Conservation (phyloP, 2,888 invertebrate species). For the Caenorhabditis becei region DNA sequence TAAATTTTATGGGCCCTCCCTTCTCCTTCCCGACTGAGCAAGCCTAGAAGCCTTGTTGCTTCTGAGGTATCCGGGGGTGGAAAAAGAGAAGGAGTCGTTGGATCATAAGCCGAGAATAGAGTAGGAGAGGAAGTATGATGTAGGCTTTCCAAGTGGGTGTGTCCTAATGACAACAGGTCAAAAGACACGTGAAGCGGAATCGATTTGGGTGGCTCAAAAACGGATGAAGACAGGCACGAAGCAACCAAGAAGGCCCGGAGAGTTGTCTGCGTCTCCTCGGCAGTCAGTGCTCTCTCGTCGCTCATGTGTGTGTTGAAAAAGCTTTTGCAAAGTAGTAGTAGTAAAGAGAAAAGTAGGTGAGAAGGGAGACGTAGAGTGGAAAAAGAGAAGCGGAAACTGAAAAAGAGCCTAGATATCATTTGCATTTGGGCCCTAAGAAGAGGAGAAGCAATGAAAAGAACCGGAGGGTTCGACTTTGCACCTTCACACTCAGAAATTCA, state of each 20-base stretch:
- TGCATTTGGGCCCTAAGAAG: slow-evolving; percentile 4
- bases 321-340: slow-evolving; percentile 47
- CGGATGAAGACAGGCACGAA: slow-evolving; percentile 35
- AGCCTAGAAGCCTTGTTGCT: slow-evolving; percentile 14
- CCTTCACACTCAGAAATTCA: slow-evolving; percentile 13
- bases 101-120: slow-evolving; percentile 33
- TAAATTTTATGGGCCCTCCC: slow-evolving; percentile 29
- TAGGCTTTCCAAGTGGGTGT: background rate
- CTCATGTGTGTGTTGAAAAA: slow-evolving; percentile 42
- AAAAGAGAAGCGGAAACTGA: slow-evolving; percentile 1
- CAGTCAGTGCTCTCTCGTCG: slow-evolving; percentile 30
- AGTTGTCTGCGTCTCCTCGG: slow-evolving; percentile 34
- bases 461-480: background rate
- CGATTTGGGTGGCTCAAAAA: slow-evolving; percentile 44
- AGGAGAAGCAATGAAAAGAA: background rate
- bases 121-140: slow-evolving; percentile 14
- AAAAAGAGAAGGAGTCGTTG: slow-evolving; percentile 11
- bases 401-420: slow-evolving; percentile 11
- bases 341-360: slow-evolving; percentile 33
- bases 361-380: slow-evolving; percentile 22
- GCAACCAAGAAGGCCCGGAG: slow-evolving; percentile 30
- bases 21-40: background rate
- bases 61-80: background rate
- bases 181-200: slow-evolving; percentile 50
- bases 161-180: slow-evolving; percentile 47